phyloP scores from a whole-genome alignment of 2,797 vertebrate species.

The Epinephelus awoara region DNA sequence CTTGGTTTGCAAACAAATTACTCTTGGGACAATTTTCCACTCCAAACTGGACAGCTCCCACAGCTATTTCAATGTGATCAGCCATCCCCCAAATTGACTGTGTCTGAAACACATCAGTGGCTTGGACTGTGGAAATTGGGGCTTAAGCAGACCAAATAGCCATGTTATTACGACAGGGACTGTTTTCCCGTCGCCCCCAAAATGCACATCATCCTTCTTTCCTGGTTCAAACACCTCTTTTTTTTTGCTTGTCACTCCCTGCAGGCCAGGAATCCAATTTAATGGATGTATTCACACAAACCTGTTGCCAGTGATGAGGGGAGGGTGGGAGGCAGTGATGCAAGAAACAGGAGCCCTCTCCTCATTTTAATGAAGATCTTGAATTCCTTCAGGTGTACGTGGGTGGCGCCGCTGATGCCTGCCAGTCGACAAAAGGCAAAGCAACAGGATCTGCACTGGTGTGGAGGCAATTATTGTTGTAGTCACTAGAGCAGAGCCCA shows the following conservation, averaged over 20 bases:
- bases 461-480: conserved; percentile 66
- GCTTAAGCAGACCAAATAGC: conserved; percentile 78
- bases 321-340: conserved; percentile 56
- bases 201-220: conserved; percentile 75
- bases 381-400: conserved; percentile 68
- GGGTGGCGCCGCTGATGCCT: conserved; percentile 49
- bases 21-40: conserved; percentile 35
- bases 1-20: conserved; percentile 57
- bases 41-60: conserved; percentile 58
- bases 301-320: conserved; percentile 74
- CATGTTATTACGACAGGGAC: conserved; percentile 76
- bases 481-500: conserved; percentile 47
- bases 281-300: conserved; percentile 84
- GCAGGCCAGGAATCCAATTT: conserved; percentile 85
- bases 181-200: conserved; percentile 66
- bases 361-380: conserved; percentile 82
- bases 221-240: conserved; percentile 72
- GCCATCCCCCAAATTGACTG: conserved; percentile 75
- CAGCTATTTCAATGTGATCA: conserved; percentile 65
- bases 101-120: conserved; percentile 80
- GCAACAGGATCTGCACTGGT: conserved; percentile 53
- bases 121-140: conserved; percentile 74
- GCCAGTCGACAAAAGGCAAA: conserved; percentile 48
- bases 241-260: conserved; percentile 76
- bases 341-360: conserved; percentile 67